Evolutionary conservation across 1,140 invertebrate genomes (phyloP).

Genomic region (Drosophila lowei): DNA sequence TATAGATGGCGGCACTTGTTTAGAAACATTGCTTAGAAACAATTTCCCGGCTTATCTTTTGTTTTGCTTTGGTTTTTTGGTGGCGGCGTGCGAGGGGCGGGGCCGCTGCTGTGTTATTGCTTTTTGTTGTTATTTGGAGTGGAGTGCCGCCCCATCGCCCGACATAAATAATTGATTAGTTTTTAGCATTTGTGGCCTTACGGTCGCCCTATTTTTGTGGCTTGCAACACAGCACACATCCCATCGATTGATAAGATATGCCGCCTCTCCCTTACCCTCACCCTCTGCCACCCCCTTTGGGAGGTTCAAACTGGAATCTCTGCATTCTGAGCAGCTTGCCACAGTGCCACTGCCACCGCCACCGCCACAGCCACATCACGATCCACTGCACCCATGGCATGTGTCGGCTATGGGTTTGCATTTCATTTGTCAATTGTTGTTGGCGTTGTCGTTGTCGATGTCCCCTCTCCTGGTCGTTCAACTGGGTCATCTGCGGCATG

Average conservation of each 20-base stretch:
- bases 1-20: conserved; percentile 3
- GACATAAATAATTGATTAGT: conserved; percentile 4
- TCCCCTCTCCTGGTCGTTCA: conserved; percentile 24
- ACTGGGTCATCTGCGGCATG: conserved; percentile 43
- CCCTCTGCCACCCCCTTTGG: not conserved
- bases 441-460: not conserved
- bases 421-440: conserved; percentile 62
- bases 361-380: conserved; percentile 20
- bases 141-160: too few species aligned
- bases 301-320: conserved; percentile 18
- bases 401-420: conserved; percentile 45
- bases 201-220: conserved; percentile 3
- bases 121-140: not conserved
- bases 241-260: conserved; percentile 23
- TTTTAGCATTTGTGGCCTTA: conserved; percentile 12
- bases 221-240: conserved; percentile 7
- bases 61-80: too few species aligned
- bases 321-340: conserved; percentile 14
- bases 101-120: too few species aligned
- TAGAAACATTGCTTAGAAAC: too few species aligned
- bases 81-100: too few species aligned
- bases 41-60: too few species aligned
- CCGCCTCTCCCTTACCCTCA: not conserved
- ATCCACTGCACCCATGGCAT: conserved; percentile 59
- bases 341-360: conserved; percentile 10